Conservation (phyloP, 2,113 vertebrate genomes). For the Alouatta palliata region DNA sequence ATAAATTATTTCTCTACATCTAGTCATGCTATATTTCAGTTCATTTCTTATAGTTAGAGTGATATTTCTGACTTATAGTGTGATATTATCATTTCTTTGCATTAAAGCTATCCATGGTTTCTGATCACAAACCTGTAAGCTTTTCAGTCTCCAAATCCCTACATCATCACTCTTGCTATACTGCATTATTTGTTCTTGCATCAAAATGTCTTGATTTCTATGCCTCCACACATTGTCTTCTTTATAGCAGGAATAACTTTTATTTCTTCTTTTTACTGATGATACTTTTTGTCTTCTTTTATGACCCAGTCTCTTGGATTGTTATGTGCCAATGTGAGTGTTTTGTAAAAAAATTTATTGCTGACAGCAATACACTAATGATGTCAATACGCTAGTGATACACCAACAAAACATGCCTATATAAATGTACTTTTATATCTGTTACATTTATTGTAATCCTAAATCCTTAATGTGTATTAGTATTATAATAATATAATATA, state of each 20-base stretch:
- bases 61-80: background rate
- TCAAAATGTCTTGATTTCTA: background rate
- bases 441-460: background rate
- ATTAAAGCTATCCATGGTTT: background rate
- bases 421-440: background rate
- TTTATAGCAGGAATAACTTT: background rate
- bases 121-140: background rate
- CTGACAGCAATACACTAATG: background rate
- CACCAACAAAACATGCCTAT: background rate
- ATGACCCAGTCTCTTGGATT: background rate
- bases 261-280: background rate
- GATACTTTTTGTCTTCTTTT: background rate
- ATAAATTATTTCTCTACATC: background rate
- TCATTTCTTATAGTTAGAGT: background rate
- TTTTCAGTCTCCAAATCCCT: background rate
- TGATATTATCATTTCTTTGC: background rate
- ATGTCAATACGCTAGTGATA: background rate
- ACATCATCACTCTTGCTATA: background rate
- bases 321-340: background rate
- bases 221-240: background rate
- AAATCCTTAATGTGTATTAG: background rate
- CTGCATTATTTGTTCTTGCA: background rate
- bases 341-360: background rate
- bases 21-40: background rate
- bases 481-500: too few relatives aligned